These are phyloP conservation scores for Aspidapion aeneum DNA, from an alignment of 2,888 invertebrate genomes.

Conservation along the genomic window DNA sequence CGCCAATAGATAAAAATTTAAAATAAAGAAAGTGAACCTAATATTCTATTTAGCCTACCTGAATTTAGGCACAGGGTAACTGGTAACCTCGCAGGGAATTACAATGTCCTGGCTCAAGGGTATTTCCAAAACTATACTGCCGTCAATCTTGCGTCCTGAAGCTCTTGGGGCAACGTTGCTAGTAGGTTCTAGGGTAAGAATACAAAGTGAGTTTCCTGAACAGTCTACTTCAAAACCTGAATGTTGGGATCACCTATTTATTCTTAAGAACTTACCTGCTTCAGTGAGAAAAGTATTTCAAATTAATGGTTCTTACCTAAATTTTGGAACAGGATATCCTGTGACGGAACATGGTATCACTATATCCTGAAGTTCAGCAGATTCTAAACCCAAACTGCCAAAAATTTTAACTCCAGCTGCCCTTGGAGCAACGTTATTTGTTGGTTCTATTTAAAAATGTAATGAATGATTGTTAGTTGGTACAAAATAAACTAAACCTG, in stretches of 20 bases:
- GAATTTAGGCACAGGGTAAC: constrained; percentile 54
- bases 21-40: too few relatives aligned
- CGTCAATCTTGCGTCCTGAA: constrained; percentile 53
- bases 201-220: constrained; percentile 16
- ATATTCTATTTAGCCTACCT: too few relatives aligned
- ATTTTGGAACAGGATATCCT: constrained; percentile 54
- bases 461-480: too few relatives aligned
- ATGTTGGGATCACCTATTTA: constrained; percentile 30
- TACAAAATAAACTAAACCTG: too few relatives aligned
- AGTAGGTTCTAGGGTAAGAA: constrained; percentile 50
- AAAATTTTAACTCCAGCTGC: constrained; percentile 51
- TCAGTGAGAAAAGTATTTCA: too few relatives aligned
- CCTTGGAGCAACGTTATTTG: constrained; percentile 59
- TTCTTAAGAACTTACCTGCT: too few relatives aligned
- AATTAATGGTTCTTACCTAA: too few relatives aligned
- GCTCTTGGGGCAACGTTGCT: constrained; percentile 63
- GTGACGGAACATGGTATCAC: constrained; percentile 63
- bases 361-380: too few relatives aligned
- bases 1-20: too few relatives aligned
- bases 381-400: constrained; percentile 62
- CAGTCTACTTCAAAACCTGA: constrained; percentile 51
- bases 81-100: constrained; percentile 60
- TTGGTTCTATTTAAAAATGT: constrained; percentile 54
- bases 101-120: constrained; percentile 53
- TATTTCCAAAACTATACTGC: constrained; percentile 61